phyloP scores from a whole-genome alignment of 2,113 vertebrate species.

The Eidolon helvum region DNA sequence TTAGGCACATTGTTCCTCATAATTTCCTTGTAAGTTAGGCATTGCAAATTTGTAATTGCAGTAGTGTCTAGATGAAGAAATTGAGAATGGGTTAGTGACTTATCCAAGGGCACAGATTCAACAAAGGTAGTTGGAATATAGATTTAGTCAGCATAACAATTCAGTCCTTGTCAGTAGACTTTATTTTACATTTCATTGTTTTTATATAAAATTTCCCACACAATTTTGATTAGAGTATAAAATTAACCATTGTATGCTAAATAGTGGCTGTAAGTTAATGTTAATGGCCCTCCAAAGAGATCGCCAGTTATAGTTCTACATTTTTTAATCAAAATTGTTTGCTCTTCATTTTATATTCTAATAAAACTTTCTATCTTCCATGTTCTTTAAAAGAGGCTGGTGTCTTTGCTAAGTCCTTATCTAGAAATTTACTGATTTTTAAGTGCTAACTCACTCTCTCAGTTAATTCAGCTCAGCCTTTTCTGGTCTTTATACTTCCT shows the following conservation, averaged over 20 bases:
- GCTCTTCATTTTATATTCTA: neutral
- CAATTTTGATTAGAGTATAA: slow-evolving; percentile 44
- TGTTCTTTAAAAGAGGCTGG: neutral
- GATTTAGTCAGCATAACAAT: neutral
- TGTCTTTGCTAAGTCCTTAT: neutral
- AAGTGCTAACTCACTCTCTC: neutral
- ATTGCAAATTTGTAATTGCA: neutral
- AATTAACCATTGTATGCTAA: slow-evolving; percentile 26
- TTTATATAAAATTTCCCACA: slow-evolving; percentile 13
- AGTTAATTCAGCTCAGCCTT: neutral
- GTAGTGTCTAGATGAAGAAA: neutral
- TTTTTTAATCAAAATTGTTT: slow-evolving; percentile 49
- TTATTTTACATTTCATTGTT: slow-evolving; percentile 9
- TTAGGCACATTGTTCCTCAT: neutral
- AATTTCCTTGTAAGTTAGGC: neutral
- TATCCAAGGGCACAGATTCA: neutral
- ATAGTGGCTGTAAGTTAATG: neutral
- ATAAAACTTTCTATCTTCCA: slow-evolving; percentile 5
- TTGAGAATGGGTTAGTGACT: neutral
- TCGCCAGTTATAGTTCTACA: neutral
- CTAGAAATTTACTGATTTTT: slow-evolving; percentile 14
- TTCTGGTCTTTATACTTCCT: neutral
- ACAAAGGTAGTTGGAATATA: neutral
- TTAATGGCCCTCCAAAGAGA: slow-evolving; percentile 9
- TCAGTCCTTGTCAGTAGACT: neutral